phyloP scores from a whole-genome alignment of 2,113 vertebrate species.

The Catagonus wagneri region DNA sequence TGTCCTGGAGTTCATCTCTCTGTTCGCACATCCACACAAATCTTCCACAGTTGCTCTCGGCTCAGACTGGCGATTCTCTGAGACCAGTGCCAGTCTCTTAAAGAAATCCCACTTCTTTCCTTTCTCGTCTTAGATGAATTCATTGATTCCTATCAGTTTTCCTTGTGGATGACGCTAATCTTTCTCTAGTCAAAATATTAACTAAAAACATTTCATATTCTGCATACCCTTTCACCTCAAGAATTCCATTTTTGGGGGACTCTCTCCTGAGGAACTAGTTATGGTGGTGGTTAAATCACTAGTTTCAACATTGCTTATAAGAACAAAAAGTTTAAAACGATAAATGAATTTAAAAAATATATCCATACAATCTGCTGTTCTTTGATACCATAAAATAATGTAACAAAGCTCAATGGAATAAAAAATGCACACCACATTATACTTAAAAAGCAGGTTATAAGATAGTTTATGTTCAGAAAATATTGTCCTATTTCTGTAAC shows the following conservation, averaged over 20 bases:
- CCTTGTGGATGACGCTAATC: slow-evolving; percentile 8
- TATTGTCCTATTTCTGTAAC: not conserved
- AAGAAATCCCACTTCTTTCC: not conserved
- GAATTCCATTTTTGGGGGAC: not conserved
- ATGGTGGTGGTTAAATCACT: slow-evolving; percentile 6
- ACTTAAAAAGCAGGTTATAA: slow-evolving; percentile 46
- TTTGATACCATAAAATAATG: slow-evolving; percentile 36
- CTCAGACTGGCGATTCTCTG: not conserved
- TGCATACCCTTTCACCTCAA: not conserved
- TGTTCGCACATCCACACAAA: not conserved
- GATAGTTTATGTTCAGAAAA: slow-evolving; percentile 6
- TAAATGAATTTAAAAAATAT: not conserved
- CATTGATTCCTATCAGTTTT: not conserved
- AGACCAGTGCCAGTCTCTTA: not conserved
- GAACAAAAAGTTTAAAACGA: slow-evolving; percentile 46
- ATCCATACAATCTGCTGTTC: slow-evolving; percentile 11
- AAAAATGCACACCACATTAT: not conserved
- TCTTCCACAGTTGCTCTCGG: not conserved
- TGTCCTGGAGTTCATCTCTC: not conserved
- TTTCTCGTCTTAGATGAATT: not conserved
- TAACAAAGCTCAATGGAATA: not conserved
- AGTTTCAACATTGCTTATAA: not conserved
- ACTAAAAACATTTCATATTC: not conserved
- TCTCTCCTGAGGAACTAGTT: not conserved
- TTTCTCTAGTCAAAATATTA: slow-evolving; percentile 37